Evolutionary conservation across 2,113 vertebrate species (phyloP), one percentile per base, ranked within the genome.

Genomic region (Rattus norvegicus): DNA sequence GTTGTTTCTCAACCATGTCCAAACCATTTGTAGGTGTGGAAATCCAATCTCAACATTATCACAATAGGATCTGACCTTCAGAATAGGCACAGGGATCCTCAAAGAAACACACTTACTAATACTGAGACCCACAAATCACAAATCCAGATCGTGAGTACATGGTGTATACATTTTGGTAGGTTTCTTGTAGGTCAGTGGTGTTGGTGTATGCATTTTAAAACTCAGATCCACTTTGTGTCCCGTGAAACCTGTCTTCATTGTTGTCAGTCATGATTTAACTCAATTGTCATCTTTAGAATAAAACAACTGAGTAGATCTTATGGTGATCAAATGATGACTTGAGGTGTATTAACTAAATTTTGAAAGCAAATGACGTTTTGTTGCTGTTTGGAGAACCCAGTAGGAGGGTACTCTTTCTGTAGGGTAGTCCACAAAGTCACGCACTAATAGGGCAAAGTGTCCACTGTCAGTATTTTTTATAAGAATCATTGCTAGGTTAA

Each of bases 301-400:
- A 84, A 95, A 81, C 14, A 90, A 54, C 2, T 56, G 43, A 28
- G 14, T 95, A 72, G 33, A 54, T 30, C 7, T 75, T 65, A 1
- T 91, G 47, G 93, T 85, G 77, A 90, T 79, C n/a, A 94, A 47
- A 52, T 92, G 47, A 39, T 76, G 33, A 94, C 13, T 84, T 87
- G 16, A 49, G 33, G n/a, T 84, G 0, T 28, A 33, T 24, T 87
- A 76, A 95, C 36, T 91, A 76, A 39, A 59, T 54, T 87, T 22
- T 96, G 72, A 91, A 91, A 59, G 20, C 28, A 93, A 95, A 93
- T 70, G 47, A 72, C 24, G 83, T 3, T 89, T 83, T 30, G 11
- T 92, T 90, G 16, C 65, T 49, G 54, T 76, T 72, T 22, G 49
- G 2, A 69, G 76, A 39, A 96, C 11, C 47, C 26, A 83, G 16